Evolutionary conservation across 2,888 invertebrate genomes (phyloP), one percentile per base, ranked within the genome.

Genomic region (Pyralis farinalis): DNA sequence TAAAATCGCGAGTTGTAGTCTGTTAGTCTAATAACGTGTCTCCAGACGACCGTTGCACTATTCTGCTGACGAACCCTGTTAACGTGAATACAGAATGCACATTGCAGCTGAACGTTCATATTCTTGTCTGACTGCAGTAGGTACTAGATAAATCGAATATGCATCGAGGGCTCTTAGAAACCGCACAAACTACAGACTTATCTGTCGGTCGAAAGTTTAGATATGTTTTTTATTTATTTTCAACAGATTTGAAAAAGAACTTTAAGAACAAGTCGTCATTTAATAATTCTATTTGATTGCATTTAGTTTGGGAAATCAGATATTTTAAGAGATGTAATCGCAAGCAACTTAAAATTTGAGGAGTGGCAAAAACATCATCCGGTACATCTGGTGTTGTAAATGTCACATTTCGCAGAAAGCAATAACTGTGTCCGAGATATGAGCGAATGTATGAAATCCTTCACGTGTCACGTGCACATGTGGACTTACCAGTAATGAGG

Each of bases 1-100:
- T 53, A 61, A 55, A 45, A 56, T 55, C 58, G 49, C 21, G 4
- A 7, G n/a, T n/a, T 25, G 27, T n/a, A 35, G 25, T 25, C 27
- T 8, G 12, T 34, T 37, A 34, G 21, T 21, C 25, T 27, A 31
- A 33, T 20, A 33, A 1, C 16, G 33, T 22, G 16, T 16, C 8
- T 12, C 12, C 27, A 7, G 27, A 55, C 55, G 50, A 49, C 53
- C 52, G 53, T 53, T 50, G 56, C 60, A 53, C 58, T 16, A 60
- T 77, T 83, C 60, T 69, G 83, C 87, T 87, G 87, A 86, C 86
- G 83, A 85, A 78, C 72, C 85, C 83, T 84, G 84, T 87, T 87
- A 86, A 76, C 76, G 61, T 65, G 63, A 71, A 74, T 74, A 69
- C 74, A 71, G 75, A 68, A 63, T 71, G 71, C 76, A 74, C 53